A percentile compares a stretch with the other conserved stretches of the same genome.
Conservation (phyloP, 2,888 invertebrate species). For the Biston betularia region DNA sequence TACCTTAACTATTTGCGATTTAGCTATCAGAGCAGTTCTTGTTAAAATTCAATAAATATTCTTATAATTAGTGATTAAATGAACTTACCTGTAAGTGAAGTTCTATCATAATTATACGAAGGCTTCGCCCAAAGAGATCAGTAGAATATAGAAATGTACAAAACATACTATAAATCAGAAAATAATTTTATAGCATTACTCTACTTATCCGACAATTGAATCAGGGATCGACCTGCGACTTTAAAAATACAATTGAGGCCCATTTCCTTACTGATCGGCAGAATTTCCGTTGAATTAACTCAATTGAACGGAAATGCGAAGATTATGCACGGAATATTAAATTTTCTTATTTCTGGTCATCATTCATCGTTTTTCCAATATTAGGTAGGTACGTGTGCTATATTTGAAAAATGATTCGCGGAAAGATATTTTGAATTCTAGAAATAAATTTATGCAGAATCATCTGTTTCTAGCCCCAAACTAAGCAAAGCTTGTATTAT, state of each 20-base stretch:
- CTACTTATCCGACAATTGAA: constrained; percentile 2
- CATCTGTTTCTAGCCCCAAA: too few relatives aligned
- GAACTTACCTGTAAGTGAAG: too few relatives aligned
- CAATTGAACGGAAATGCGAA: constrained; percentile 21
- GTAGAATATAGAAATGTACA: not conserved
- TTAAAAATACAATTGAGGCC: constrained; percentile 15
- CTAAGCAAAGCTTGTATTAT: too few relatives aligned
- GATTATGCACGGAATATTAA: constrained; percentile 41
- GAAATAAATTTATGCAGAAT: not conserved
- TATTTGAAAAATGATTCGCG: constrained; percentile 8
- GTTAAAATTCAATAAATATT: too few relatives aligned
- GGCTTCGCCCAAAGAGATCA: too few relatives aligned
- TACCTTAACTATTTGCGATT: too few relatives aligned
- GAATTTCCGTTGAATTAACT: constrained; percentile 33
- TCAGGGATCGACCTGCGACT: constrained; percentile 5
- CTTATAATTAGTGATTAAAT: too few relatives aligned
- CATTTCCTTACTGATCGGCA: constrained; percentile 23
- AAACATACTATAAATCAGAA: not conserved
- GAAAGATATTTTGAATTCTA: constrained; percentile 19
- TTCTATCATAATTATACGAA: too few relatives aligned
- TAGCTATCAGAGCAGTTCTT: too few relatives aligned
- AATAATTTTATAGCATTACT: not conserved
- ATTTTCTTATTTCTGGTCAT: constrained; percentile 43
- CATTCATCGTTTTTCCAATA: constrained; percentile 35
- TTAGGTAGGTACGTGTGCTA: constrained; percentile 2